Base-by-base conservation (phyloP, 2,888 invertebrate species). In the Amiota mariae region DNA sequence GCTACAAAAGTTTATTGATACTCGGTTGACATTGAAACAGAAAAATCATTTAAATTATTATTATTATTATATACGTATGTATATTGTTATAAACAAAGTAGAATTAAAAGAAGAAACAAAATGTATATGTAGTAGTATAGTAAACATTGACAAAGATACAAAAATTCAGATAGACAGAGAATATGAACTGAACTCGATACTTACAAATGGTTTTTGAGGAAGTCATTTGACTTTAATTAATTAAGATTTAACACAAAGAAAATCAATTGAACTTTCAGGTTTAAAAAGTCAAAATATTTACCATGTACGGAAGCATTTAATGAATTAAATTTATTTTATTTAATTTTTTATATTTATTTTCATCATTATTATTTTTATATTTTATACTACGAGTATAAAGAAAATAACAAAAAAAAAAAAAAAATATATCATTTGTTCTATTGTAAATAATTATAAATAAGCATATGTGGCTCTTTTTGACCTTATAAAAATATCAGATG, bases 401-500 rank as follows among this genome's bases (percentile, higher is more conserved):
- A n/a, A n/a, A n/a, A n/a, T n/a, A n/a, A 54, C 54, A 24, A 24
- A 8, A 24, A 4, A n/a, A 66, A 46, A 24, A 48, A 8, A 20
- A 63, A 11, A 24, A 24, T 24, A 3, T 24, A n/a, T n/a, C n/a
- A n/a, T n/a, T n/a, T n/a, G n/a, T 4, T 24, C 67, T 67, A 51
- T 51, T 67, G 20, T 51, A 20, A 13, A 24, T 15, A 20, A 67
- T 20, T 67, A 24, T 24, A 24, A 20, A 36, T 12, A n/a, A 11
- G 10, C 18, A 20, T 59, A 12, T 54, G 67, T 68, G 47, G 24
- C 36, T 54, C 51, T 68, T 8, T 18, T 20, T 68, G 67, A 68
- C 54, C 54, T 68, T 68, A 51, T n/a, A 54, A 51, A 68, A 68
- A 54, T 68, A 68, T 68, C 67, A 51, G n/a, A 36, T 68, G 51